phyloP scores from a whole-genome alignment of 2,888 invertebrate genomes.

The Cosmopolites sordidus region DNA sequence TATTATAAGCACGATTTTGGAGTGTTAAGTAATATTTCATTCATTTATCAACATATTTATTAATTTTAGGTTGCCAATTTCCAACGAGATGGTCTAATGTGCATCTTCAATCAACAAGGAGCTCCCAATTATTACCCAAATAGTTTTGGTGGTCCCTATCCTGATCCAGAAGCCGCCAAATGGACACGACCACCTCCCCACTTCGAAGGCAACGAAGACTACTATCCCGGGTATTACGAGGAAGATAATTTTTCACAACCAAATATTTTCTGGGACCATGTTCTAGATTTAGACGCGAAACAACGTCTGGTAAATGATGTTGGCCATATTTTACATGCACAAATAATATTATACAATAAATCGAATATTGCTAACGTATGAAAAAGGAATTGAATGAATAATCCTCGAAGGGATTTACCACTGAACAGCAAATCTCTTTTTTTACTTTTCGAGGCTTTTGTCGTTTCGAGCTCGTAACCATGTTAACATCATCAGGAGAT shows the following conservation, averaged over 20 bases:
- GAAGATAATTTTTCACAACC: constrained; percentile 89
- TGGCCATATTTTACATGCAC: too few relatives aligned
- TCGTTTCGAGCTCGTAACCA: too few relatives aligned
- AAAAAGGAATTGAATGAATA: too few relatives aligned
- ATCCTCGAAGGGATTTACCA: too few relatives aligned
- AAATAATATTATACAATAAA: too few relatives aligned
- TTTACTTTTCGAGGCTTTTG: too few relatives aligned
- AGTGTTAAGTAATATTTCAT: too few relatives aligned
- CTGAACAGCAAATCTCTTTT: too few relatives aligned
- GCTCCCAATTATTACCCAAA: constrained; percentile 94
- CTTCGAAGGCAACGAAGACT: constrained; percentile 67
- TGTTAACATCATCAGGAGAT: too few relatives aligned
- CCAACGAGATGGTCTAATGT: constrained; percentile 81
- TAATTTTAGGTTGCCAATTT: constrained; percentile 64
- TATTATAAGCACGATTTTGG: too few relatives aligned
- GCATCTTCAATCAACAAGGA: constrained; percentile 72
- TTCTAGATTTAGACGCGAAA: constrained; percentile 67
- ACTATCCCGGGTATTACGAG: constrained; percentile 66
- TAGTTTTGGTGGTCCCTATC: constrained; percentile 82
- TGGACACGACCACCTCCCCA: constrained; percentile 55
- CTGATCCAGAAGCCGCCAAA: constrained; percentile 57
- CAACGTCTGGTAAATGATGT: constrained; percentile 57
- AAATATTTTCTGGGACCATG: constrained; percentile 71
- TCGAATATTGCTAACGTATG: too few relatives aligned
- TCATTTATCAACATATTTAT: too few relatives aligned